phyloP scores from a whole-genome alignment of 2,888 invertebrate species.

The Chrysotoxum bicinctum region DNA sequence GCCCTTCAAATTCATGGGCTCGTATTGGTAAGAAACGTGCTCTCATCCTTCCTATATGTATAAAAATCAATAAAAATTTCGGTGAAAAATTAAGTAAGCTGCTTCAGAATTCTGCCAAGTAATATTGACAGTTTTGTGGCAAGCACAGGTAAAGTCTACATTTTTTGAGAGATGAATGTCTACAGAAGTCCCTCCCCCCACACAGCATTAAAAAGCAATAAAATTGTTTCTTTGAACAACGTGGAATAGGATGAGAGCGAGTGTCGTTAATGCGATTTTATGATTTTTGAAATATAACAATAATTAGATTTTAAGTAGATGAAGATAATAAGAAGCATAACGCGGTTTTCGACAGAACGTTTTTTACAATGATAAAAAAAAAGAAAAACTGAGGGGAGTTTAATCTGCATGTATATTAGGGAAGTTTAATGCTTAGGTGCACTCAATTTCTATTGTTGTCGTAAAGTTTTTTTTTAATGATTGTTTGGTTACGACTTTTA shows the following conservation, averaged over 20 bases:
- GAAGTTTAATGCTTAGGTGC: too few species aligned
- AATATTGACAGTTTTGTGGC: conserved; percentile 18
- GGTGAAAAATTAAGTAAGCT: conserved; percentile 12
- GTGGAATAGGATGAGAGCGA: background rate
- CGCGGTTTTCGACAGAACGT: background rate
- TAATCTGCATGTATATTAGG: too few species aligned
- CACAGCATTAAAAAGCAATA: background rate
- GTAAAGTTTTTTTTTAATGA: too few species aligned
- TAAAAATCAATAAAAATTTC: conserved; percentile 11
- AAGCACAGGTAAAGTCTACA: background rate
- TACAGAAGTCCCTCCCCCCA: background rate
- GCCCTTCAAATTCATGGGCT: background rate
- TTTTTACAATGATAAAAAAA: background rate
- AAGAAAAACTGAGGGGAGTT: too few species aligned
- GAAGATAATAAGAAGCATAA: background rate
- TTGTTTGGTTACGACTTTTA: too few species aligned
- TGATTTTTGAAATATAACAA: conserved; percentile 30
- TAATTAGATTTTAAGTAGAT: conserved; percentile 29
- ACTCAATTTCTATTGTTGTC: too few species aligned
- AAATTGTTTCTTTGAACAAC: background rate
- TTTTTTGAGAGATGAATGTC: background rate
- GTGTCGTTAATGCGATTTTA: conserved; percentile 26
- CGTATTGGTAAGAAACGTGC: background rate
- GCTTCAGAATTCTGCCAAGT: background rate
- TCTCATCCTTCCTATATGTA: background rate